phyloP scores from a whole-genome alignment of 2,797 vertebrate genomes.

The Philypnodon macrostomus region DNA sequence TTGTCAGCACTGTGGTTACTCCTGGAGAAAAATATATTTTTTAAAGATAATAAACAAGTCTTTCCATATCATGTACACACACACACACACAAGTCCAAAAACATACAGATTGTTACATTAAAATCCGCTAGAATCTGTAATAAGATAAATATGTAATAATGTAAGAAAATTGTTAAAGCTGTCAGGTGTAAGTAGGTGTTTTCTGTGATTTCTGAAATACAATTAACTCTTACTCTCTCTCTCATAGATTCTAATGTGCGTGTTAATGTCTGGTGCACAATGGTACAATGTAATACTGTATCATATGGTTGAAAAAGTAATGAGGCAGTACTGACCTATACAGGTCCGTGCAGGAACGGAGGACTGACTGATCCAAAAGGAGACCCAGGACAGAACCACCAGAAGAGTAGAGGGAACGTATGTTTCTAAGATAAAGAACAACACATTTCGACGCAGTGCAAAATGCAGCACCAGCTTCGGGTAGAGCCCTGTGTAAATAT shows the following conservation, averaged over 20 bases:
- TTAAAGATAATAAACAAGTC: too few species aligned
- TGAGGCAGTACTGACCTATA: constrained; percentile 75
- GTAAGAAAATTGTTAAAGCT: too few species aligned
- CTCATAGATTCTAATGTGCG: not conserved
- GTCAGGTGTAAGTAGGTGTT: too few species aligned
- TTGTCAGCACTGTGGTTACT: constrained; percentile 94
- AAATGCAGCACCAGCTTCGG: constrained; percentile 90
- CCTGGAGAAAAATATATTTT: constrained; percentile 62
- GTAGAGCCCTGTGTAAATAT: constrained; percentile 76
- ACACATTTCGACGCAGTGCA: constrained; percentile 86
- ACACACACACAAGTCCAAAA: too few species aligned
- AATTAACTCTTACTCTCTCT: too few species aligned
- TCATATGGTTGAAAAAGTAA: not conserved
- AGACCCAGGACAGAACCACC: constrained; percentile 91
- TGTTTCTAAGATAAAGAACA: constrained; percentile 91
- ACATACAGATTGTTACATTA: too few species aligned
- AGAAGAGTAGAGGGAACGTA: constrained; percentile 88
- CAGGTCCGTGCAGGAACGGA: constrained; percentile 90
- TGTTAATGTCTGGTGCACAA: not conserved
- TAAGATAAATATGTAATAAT: not conserved
- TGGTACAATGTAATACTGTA: not conserved
- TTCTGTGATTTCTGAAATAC: too few species aligned
- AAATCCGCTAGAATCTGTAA: too few species aligned
- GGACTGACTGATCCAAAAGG: constrained; percentile 92
- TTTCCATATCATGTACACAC: too few species aligned